These are phyloP conservation scores for Oncorhynchus clarkii DNA, from an alignment of 2,113 vertebrate species.

Conservation along the genomic window DNA sequence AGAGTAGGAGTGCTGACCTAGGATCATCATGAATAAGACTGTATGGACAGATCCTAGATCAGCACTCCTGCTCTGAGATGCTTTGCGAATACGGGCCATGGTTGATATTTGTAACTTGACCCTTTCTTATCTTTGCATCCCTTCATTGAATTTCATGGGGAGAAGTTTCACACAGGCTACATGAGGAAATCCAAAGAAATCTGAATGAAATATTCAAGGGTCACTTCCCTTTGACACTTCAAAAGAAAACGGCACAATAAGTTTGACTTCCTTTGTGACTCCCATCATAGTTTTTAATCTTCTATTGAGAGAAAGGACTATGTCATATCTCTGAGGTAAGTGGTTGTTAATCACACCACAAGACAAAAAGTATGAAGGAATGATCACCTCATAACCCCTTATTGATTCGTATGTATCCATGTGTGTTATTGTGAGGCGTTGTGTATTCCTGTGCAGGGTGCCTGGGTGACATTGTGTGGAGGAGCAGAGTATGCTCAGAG, in stretches of 20 bases:
- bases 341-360: constrained; percentile 48
- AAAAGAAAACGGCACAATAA: constrained; percentile 50
- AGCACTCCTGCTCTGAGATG: no score
- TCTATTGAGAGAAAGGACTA: constrained; percentile 29
- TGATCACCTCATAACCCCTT: constrained; percentile 58
- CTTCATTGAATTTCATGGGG: constrained; percentile 47
- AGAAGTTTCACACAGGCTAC: constrained; percentile 39
- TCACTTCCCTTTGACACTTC: constrained; percentile 57
- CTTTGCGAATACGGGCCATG: background rate
- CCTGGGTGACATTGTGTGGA: constrained; percentile 49
- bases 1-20: no score
- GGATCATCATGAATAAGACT: no score
- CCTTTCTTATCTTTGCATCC: constrained; percentile 36
- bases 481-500: constrained; percentile 53
- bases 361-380: constrained; percentile 33
- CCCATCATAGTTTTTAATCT: constrained; percentile 25
- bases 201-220: constrained; percentile 38
- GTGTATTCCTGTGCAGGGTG: constrained; percentile 45
- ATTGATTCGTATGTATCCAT: constrained; percentile 55
- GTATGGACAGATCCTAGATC: no score
- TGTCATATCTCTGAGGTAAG: constrained; percentile 48
- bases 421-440: constrained; percentile 42
- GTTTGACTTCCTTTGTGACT: constrained; percentile 51
- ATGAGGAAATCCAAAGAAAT: constrained; percentile 51
- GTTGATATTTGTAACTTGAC: constrained; percentile 39